These are phyloP conservation scores for Lysandra coridon DNA, from an alignment of 2,888 invertebrate genomes.

Conservation along the genomic window DNA sequence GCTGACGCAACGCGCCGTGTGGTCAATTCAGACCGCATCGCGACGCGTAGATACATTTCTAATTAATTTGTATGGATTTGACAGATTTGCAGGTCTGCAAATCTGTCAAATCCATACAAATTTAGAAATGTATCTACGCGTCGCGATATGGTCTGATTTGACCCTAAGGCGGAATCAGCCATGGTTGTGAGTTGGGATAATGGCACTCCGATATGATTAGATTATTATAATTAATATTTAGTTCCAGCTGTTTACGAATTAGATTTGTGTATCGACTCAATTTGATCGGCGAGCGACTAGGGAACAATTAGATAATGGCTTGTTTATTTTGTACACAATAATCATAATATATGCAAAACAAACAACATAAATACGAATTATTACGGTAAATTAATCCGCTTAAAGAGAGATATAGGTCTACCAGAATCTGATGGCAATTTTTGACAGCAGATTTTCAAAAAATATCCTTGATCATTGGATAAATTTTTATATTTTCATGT, in stretches of 20 bases:
- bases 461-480: no score
- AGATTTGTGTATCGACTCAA: background rate
- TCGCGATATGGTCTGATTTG: no score
- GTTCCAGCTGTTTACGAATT: background rate
- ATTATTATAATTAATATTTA: constrained; percentile 9
- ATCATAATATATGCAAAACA: background rate
- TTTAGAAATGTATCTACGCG: no score
- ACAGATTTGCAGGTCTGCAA: no score
- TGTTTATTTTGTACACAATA: background rate
- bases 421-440: no score
- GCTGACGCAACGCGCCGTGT: no score
- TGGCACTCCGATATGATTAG: background rate
- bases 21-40: no score
- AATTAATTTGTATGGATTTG: no score
- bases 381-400: background rate
- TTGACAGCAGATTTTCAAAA: no score
- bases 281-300: background rate
- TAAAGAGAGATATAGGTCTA: background rate
- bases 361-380: background rate
- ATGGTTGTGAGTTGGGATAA: background rate
- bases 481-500: no score
- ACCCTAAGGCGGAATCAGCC: background rate
- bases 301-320: constrained; percentile 19
- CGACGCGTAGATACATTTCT: no score
- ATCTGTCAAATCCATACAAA: no score